Base-by-base conservation (phyloP, 2,888 invertebrate genomes). In the Nasonia oneida region DNA sequence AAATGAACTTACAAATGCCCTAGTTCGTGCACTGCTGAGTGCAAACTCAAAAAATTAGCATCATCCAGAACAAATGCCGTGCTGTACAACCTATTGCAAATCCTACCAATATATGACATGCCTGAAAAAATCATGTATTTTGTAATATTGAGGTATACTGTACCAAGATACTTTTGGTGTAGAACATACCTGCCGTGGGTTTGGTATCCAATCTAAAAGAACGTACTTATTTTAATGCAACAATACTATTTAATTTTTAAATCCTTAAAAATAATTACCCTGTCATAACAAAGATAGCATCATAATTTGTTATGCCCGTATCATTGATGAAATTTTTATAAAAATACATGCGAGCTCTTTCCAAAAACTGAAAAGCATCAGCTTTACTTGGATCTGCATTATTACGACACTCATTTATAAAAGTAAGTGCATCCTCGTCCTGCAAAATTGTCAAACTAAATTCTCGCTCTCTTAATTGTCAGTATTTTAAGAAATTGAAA, bases 51-150 rank as follows among this genome's bases (percentile, higher is more conserved):
- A 57, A 47, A 83, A 57, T 73, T 83, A 53, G 70, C 83, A 29
- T 83, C 71, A 42, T 83, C 83, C 33, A 61, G 78, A 18, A 83
- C 57, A 78, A 83, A 78, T 42, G 83, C 78, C 18, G 83, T 78
- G 39, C 83, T 83, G 61, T 83, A 83, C n/a, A 78, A 71, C 73
- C 73, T 53, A 73, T 83, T 83, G 47, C 83, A 83, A 73, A 83
- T 78, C 14, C 83, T 39, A 6, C 83, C 83, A 57, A 83, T 73
- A 18, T 83, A 78, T 4, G 83, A 83, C 83, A 83, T 83, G 18
- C 83, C 83, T 83, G 33, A 15, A 74, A 53, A 29, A 53, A n/a
- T n/a, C 1, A 42, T 8, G 3, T 23, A 42, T 73, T 37, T 71
- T 71, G n/a, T 8, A n/a, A 37, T n/a, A 73, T 73, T 73, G n/a